Conservation (phyloP, 1,140 invertebrate genomes). For the Drosophila funebris region DNA sequence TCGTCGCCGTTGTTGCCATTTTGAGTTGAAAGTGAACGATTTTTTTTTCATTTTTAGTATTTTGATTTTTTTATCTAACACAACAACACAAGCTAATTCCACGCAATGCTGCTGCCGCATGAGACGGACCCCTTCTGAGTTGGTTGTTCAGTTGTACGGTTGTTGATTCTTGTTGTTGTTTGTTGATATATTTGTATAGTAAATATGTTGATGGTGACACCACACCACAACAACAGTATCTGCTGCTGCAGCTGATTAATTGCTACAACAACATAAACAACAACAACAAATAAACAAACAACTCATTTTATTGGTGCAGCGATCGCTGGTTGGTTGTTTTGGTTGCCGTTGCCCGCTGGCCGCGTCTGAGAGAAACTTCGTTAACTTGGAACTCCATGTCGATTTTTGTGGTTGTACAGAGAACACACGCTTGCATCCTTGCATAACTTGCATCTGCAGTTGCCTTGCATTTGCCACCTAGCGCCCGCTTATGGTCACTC, state of each 20-base stretch:
- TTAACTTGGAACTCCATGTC: slow-evolving; percentile 81
- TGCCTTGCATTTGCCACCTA: slow-evolving; percentile 64
- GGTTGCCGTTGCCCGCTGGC: slow-evolving; percentile 44
- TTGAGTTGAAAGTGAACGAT: too few species aligned
- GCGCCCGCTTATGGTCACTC: slow-evolving; percentile 54
- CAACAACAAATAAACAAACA: slow-evolving; percentile 40
- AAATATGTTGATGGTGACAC: background rate
- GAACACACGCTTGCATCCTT: slow-evolving; percentile 74
- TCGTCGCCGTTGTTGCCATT: too few species aligned
- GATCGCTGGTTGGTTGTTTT: slow-evolving; percentile 57
- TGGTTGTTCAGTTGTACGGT: slow-evolving; percentile 23
- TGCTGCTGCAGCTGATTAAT: background rate
- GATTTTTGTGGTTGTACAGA: slow-evolving; percentile 71
- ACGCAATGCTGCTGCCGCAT: slow-evolving; percentile 58
- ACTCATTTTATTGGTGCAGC: slow-evolving; percentile 47
- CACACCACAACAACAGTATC: background rate
- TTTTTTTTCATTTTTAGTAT: too few species aligned
- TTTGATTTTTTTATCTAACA: too few species aligned
- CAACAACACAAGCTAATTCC: slow-evolving; percentile 68
- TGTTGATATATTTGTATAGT: background rate
- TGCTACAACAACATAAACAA: slow-evolving; percentile 11
- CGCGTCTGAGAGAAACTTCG: slow-evolving; percentile 66
- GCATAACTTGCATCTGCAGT: slow-evolving; percentile 72
- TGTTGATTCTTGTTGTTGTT: slow-evolving; percentile 15
- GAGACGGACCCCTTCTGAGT: background rate